Conservation (phyloP, 2,797 vertebrate genomes). For the Betta splendens region DNA sequence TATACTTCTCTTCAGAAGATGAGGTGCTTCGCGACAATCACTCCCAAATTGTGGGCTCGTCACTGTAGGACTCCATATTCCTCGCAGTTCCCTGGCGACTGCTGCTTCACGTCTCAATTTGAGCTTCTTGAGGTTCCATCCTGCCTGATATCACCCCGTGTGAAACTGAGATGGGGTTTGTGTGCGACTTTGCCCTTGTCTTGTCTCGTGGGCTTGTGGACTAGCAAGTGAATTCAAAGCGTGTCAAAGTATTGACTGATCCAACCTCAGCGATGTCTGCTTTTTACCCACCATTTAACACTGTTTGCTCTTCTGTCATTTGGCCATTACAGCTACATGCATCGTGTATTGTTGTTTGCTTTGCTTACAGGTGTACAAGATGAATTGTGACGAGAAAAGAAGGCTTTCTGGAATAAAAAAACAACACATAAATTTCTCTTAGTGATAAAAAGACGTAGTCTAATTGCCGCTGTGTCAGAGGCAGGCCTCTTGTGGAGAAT, state of each 20-base stretch:
- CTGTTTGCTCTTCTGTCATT: neutral
- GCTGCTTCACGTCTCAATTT: constrained; percentile 11
- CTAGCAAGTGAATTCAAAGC: constrained; percentile 9
- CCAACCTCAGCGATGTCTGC: constrained; percentile 6
- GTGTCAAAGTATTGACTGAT: constrained; percentile 1
- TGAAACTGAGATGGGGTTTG: neutral
- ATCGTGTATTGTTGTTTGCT: neutral
- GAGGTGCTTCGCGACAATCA: constrained; percentile 24
- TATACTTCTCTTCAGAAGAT: constrained; percentile 8
- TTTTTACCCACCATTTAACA: constrained; percentile 46
- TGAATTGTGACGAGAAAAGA: neutral
- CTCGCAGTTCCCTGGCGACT: neutral
- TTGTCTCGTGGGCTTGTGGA: constrained; percentile 22
- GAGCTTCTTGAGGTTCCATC: neutral
- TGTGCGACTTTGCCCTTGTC: constrained; percentile 9
- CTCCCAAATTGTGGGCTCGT: constrained; percentile 1
- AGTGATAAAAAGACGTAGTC: constrained; percentile 23
- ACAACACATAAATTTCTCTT: neutral
- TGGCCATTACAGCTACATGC: neutral
- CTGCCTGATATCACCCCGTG: neutral
- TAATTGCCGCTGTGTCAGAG: constrained; percentile 24
- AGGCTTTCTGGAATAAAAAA: neutral
- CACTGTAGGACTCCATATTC: constrained; percentile 1
- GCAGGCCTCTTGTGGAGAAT: constrained; percentile 24
- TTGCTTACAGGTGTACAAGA: neutral